Percentiles rank a stretch among this genome's conserved stretches.
Evolutionary conservation across 2,888 invertebrate species (phyloP).

Genomic region (Melieria picta): DNA sequence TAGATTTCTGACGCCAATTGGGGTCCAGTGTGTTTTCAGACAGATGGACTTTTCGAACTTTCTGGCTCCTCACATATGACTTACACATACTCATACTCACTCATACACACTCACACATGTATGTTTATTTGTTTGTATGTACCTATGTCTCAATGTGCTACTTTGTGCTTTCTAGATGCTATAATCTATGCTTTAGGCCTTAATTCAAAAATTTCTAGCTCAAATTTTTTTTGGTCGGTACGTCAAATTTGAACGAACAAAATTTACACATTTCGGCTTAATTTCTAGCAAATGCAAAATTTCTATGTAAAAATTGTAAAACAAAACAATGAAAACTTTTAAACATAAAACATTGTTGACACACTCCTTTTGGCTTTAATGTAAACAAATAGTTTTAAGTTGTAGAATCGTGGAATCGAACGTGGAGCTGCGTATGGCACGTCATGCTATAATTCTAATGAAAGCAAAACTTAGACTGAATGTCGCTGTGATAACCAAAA

Average conservation of each 20-base stretch:
- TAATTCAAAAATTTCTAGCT: conserved; percentile 35
- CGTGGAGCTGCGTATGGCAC: conserved; percentile 50
- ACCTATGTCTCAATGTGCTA: no score
- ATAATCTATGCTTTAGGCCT: conserved; percentile 51
- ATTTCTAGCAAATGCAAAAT: conserved; percentile 25
- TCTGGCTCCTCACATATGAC: no score
- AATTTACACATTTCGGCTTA: conserved; percentile 43
- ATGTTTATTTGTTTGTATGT: no score
- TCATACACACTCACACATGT: no score
- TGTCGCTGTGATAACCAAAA: conserved; percentile 63
- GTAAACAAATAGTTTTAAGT: conserved; percentile 50
- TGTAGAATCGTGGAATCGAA: conserved; percentile 40
- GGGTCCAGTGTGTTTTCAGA: no score
- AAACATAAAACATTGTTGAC: conserved; percentile 42
- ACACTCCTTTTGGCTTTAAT: conserved; percentile 55
- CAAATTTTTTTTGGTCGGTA: neutral
- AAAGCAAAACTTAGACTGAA: conserved; percentile 64
- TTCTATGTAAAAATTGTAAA: conserved; percentile 22
- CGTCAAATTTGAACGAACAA: conserved; percentile 36
- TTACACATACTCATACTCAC: no score
- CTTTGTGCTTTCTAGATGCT: no score
- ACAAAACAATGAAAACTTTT: conserved; percentile 22
- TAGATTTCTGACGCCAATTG: no score
- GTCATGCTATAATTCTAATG: conserved; percentile 62
- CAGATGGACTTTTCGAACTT: no score